Base-by-base conservation (phyloP, 2,113 vertebrate genomes). In the Apodemus speciosus region DNA sequence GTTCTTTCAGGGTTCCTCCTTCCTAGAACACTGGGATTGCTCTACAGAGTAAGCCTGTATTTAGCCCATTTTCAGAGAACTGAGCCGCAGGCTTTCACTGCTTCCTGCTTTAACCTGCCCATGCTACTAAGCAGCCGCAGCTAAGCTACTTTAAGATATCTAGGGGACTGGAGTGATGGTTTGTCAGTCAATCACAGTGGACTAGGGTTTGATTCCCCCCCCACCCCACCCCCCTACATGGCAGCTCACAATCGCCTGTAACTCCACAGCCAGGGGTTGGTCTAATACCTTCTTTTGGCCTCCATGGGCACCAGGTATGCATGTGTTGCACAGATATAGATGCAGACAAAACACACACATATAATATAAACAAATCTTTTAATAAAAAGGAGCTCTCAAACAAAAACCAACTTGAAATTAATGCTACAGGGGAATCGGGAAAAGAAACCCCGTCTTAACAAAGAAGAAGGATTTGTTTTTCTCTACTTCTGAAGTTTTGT, bases 51-150 rank as follows among this genome's bases (percentile, higher is more conserved):
- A 30, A 35, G 53, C 21, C 80, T 94, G 75, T 85, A 81, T 85
- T 94, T 90, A 91, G 89, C 6, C 14, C 21, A 7, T 69, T 89
- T 93, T 53, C 79, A 75, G 77, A 77, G 84, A 94, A 92, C 60
- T 72, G 68, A 81, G 87, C 43, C 68, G 21, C 6, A 84, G 18
- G 46, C 20, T 84, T 94, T 62, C 21, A 43, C 86, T 86, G 90
- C 92, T 96, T 97, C 96, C 94, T 95, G 85, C 92, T 56, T 80
- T 21, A 84, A 83, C 87, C 64, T 40, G 51, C 64, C 58, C 16
- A 9, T 9, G 51, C 71, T 81, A 92, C 14, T 76, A 73, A 9
- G n/a, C 20, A 3, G 69, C 32, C 40, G 56, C 16, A 3, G 35
- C 46, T n/a, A n/a, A n/a, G n/a, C n/a, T n/a, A n/a, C n/a, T n/a